These are phyloP conservation scores for Brachypalpus laphriformis DNA, from an alignment of 2,888 invertebrate genomes.

Conservation along the genomic window DNA sequence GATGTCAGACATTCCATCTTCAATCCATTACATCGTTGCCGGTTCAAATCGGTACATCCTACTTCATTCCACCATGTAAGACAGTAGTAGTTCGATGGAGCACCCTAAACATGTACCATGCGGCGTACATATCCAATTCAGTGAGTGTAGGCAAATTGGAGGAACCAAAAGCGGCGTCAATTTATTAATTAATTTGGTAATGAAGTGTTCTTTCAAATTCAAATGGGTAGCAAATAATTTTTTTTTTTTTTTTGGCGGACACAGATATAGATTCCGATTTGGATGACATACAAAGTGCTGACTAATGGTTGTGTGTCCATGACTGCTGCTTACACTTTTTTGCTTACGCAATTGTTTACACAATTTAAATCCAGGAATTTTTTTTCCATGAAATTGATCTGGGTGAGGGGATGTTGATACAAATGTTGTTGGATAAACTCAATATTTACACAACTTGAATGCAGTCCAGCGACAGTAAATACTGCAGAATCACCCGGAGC, in stretches of 20 bases:
- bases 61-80: conserved; percentile 15
- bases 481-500: not conserved
- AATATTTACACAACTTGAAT: conserved; percentile 36
- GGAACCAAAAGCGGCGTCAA: conserved; percentile 55
- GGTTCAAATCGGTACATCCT: conserved; percentile 40
- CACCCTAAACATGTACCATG: conserved; percentile 35
- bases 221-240: conserved; percentile 21
- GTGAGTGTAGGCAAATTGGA: conserved; percentile 32
- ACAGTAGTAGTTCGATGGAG: conserved; percentile 1
- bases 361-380: conserved; percentile 17
- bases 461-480: conserved; percentile 7
- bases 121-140: not conserved
- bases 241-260: not conserved
- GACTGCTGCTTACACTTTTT: not conserved
- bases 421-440: not conserved
- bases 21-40: conserved; percentile 36
- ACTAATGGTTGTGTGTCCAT: conserved; percentile 30
- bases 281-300: conserved; percentile 4
- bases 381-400: not conserved
- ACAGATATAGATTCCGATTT: conserved; percentile 5
- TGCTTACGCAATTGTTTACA: conserved; percentile 47
- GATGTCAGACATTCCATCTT: conserved; percentile 64
- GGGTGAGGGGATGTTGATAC: conserved; percentile 14
- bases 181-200: conserved; percentile 68
- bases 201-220: conserved; percentile 53